phyloP scores from a whole-genome alignment of 2,113 vertebrate genomes.

The Cyanocitta stelleri region DNA sequence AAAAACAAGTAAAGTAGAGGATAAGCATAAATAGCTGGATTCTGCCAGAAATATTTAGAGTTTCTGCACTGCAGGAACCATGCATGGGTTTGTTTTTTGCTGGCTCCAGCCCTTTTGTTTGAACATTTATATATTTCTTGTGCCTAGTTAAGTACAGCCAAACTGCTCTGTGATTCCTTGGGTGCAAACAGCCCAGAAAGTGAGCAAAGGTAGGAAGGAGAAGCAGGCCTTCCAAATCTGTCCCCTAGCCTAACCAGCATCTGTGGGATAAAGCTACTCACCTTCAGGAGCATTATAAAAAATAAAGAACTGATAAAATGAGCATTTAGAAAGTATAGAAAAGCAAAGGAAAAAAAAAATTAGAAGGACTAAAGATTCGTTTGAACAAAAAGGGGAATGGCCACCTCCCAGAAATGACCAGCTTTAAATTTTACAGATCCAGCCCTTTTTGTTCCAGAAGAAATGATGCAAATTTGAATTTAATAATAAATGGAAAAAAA shows the following conservation, averaged over 20 bases:
- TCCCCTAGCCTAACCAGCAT: not conserved
- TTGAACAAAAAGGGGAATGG: not conserved
- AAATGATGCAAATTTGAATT: not conserved
- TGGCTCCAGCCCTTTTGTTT: not conserved
- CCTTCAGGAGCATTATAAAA: not conserved
- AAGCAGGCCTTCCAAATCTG: not conserved
- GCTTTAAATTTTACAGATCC: not conserved
- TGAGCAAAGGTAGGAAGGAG: not conserved
- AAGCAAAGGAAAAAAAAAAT: not conserved
- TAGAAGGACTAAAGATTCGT: not conserved
- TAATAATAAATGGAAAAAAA: not conserved
- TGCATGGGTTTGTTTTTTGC: not conserved
- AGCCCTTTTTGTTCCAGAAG: not conserved
- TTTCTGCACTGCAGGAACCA: not conserved
- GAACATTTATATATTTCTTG: not conserved
- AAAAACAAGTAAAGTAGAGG: not conserved
- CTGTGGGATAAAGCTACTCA: not conserved
- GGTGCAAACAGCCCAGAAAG: not conserved
- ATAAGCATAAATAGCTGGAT: not conserved
- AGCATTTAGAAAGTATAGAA: not conserved
- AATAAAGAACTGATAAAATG: not conserved
- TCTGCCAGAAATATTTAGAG: slow-evolving; percentile 7
- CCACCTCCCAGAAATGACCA: not conserved
- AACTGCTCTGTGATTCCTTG: not conserved
- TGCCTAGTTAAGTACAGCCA: not conserved